phyloP scores from a whole-genome alignment of 1,140 invertebrate species.

The Drosophila albomicans region DNA sequence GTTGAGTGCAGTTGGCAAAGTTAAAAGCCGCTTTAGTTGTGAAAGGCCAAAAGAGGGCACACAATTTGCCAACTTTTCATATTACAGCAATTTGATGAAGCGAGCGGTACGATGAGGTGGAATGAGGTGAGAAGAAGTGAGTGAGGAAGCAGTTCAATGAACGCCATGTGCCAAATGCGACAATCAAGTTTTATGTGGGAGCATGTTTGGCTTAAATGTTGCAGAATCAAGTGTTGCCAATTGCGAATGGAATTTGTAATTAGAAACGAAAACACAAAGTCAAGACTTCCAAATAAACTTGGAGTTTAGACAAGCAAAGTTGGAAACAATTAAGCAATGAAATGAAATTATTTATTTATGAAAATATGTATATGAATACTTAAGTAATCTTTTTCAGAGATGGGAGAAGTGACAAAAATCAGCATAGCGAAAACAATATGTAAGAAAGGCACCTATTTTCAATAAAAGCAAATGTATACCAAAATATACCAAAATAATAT shows the following conservation, averaged over 20 bases:
- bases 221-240: constrained; percentile 24
- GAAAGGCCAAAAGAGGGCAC: constrained; percentile 28
- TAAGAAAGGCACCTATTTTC: too few species aligned
- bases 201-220: constrained; percentile 29
- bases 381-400: too few species aligned
- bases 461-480: too few species aligned
- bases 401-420: too few species aligned
- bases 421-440: too few species aligned
- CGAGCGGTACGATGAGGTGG: background rate
- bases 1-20: constrained; percentile 49
- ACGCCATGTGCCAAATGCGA: constrained; percentile 37
- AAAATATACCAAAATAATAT: too few species aligned
- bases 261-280: constrained; percentile 12
- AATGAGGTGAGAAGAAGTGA: background rate
- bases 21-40: constrained; percentile 48
- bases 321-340: background rate
- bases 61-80: constrained; percentile 53
- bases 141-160: constrained; percentile 45
- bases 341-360: too few species aligned
- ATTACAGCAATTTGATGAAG: constrained; percentile 31
- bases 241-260: constrained; percentile 16
- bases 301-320: background rate
- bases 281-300: background rate
- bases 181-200: constrained; percentile 40
- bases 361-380: too few species aligned